A percentile compares a stretch with the other conserved stretches of the same genome.
Evolutionary conservation across 2,797 vertebrate genomes (phyloP).

Genomic region (Margarornis squamiger): DNA sequence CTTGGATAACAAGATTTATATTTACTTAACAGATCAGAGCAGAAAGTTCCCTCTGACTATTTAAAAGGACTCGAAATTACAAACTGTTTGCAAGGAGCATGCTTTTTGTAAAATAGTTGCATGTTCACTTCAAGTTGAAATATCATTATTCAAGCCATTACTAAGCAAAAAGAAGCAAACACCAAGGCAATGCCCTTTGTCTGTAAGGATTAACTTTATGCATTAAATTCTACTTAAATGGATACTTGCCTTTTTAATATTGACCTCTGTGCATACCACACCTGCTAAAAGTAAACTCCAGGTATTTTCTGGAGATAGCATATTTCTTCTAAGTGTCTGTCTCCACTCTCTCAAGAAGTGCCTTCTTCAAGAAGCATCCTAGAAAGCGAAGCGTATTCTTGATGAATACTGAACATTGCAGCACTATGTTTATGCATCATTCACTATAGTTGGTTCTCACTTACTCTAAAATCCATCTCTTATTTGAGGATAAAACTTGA

Average conservation of each 20-base stretch:
- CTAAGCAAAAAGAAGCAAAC: background rate
- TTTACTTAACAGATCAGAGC: constrained; percentile 76
- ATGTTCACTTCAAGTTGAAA: constrained; percentile 73
- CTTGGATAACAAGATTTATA: constrained; percentile 77
- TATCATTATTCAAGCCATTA: constrained; percentile 71
- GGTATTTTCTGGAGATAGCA: background rate
- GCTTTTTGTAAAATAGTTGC: constrained; percentile 69
- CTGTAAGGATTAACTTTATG: constrained; percentile 44
- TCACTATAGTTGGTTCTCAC: background rate
- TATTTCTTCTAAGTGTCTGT: background rate
- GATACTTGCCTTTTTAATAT: background rate
- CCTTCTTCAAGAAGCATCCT: background rate
- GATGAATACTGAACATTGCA: background rate
- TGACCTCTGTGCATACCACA: background rate
- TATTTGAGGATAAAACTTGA: background rate
- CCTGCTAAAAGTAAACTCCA: background rate
- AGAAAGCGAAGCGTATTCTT: background rate
- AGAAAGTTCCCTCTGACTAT: constrained; percentile 69
- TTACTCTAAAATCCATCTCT: background rate
- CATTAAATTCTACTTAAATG: background rate
- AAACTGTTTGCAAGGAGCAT: constrained; percentile 54
- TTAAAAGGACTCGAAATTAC: constrained; percentile 67
- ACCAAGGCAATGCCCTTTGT: background rate
- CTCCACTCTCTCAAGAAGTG: background rate
- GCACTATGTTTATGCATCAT: background rate